phyloP scores from a whole-genome alignment of 2,888 invertebrate genomes.

The Dermolepida albohirtum region DNA sequence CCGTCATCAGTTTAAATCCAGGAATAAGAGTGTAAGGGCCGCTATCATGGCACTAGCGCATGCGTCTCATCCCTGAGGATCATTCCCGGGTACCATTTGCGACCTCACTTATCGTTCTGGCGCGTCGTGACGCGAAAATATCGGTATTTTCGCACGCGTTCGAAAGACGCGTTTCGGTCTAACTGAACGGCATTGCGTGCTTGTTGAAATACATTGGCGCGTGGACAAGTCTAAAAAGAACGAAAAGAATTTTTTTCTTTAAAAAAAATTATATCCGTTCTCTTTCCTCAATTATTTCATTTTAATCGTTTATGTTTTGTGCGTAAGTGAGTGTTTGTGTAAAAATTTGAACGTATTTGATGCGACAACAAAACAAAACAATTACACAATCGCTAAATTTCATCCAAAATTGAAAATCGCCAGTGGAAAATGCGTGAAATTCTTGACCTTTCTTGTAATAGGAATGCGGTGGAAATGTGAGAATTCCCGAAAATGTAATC shows the following conservation, averaged over 20 bases:
- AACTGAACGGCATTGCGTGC: too few relatives aligned
- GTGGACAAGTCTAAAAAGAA: too few relatives aligned
- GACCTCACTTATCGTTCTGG: constrained; percentile 53
- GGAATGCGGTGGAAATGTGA: neutral
- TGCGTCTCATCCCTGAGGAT: constrained; percentile 51
- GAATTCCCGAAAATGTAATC: constrained; percentile 14
- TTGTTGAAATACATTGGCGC: too few relatives aligned
- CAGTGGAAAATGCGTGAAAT: constrained; percentile 16
- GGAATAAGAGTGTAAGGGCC: constrained; percentile 21
- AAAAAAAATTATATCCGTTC: too few relatives aligned
- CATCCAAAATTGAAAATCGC: too few relatives aligned
- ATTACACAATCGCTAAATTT: too few relatives aligned
- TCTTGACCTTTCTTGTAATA: neutral
- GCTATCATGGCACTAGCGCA: constrained; percentile 44
- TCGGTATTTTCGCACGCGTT: constrained; percentile 40
- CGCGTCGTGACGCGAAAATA: constrained; percentile 44
- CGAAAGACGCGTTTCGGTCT: constrained; percentile 20
- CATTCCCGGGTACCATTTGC: constrained; percentile 51
- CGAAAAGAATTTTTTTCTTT: too few relatives aligned
- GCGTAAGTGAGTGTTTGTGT: too few relatives aligned
- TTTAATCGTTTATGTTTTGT: too few relatives aligned
- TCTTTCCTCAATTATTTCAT: too few relatives aligned
- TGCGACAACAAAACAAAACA: too few relatives aligned
- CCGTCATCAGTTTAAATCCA: constrained; percentile 26
- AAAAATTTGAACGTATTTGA: too few relatives aligned